phyloP scores from a whole-genome alignment of 2,797 vertebrate genomes.

The Scolopax bukidnonensis region DNA sequence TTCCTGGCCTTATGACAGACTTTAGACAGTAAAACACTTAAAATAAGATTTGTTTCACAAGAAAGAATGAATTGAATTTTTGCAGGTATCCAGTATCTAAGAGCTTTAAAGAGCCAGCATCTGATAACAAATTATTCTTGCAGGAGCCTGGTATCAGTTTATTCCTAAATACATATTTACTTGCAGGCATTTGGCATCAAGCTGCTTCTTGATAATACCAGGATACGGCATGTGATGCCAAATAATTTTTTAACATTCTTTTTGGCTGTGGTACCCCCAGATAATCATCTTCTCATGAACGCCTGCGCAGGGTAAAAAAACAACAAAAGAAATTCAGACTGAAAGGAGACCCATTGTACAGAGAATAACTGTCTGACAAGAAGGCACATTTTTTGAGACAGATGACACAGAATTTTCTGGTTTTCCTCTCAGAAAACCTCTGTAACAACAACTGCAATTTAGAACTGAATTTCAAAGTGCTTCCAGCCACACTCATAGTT shows the following conservation, averaged over 20 bases:
- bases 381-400: neutral
- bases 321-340: neutral
- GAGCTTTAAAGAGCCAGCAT: conserved; percentile 10
- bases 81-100: conserved; percentile 17
- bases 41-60: conserved; percentile 42
- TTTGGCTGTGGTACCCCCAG: neutral
- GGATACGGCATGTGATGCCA: neutral
- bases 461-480: neutral
- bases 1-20: conserved; percentile 6
- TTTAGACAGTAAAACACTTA: conserved; percentile 23
- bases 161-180: neutral
- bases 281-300: neutral
- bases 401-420: neutral
- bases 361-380: neutral
- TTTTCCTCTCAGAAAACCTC: neutral
- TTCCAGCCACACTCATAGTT: neutral
- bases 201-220: neutral
- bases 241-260: neutral
- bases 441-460: neutral
- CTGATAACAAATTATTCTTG: conserved; percentile 14
- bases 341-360: neutral
- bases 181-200: neutral
- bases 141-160: neutral
- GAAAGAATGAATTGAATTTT: conserved; percentile 44
- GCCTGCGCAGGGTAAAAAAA: neutral